Conservation (phyloP, 1,140 invertebrate species). For the Schlechtendalia chinensis region DNA sequence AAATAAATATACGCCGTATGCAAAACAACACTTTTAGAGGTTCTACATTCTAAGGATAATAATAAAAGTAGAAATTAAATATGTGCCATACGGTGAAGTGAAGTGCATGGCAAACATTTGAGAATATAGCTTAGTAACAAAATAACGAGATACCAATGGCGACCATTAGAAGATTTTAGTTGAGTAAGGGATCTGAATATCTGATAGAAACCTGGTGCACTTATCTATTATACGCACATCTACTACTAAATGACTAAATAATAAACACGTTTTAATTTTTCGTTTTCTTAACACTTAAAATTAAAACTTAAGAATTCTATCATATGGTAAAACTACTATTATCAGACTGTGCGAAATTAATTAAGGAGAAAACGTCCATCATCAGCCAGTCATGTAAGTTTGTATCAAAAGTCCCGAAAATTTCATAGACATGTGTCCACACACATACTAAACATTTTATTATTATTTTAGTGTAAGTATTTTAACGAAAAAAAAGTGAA, state of each 20-base stretch:
- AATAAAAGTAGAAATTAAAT: neutral
- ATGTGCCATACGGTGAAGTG: neutral
- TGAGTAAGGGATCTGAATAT: neutral
- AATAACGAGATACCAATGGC: slow-evolving; percentile 19
- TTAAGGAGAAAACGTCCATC: neutral
- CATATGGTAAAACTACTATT: slow-evolving; percentile 9
- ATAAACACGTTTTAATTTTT: neutral
- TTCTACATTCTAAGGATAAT: too few relatives aligned
- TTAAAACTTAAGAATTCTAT: slow-evolving; percentile 10
- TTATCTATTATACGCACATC: too few relatives aligned
- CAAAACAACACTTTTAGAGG: too few relatives aligned
- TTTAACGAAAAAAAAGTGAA: too few relatives aligned
- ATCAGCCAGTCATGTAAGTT: neutral
- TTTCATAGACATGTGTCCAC: neutral
- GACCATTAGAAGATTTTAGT: slow-evolving; percentile 22
- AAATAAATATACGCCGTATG: too few relatives aligned
- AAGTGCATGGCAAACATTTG: slow-evolving; percentile 5
- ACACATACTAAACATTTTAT: too few relatives aligned
- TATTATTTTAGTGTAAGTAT: neutral
- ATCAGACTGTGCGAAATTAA: neutral
- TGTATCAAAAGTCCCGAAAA: neutral
- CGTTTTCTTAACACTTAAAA: neutral
- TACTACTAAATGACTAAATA: neutral
- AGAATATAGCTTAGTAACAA: slow-evolving; percentile 16
- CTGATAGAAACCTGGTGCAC: neutral